These are phyloP conservation scores for Tupaia chinensis DNA, from an alignment of 2,113 vertebrate genomes.

Conservation along the genomic window DNA sequence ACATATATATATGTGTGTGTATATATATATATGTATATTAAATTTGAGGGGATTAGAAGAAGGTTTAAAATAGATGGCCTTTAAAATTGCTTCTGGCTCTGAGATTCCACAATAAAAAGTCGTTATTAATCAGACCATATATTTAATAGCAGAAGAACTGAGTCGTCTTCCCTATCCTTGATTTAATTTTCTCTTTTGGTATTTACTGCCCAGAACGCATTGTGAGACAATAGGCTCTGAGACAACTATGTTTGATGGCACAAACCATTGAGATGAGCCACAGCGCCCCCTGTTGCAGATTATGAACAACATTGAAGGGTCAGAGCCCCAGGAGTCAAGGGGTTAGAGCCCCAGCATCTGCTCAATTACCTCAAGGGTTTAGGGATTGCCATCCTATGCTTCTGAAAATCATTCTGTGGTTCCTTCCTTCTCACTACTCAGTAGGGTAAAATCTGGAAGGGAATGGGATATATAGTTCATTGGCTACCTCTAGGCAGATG, in stretches of 20 bases:
- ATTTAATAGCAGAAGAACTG: slow-evolving; percentile 48
- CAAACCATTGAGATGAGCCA: not conserved
- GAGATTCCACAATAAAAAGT: slow-evolving; percentile 34
- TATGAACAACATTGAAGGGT: not conserved
- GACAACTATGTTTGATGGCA: not conserved
- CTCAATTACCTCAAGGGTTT: not conserved
- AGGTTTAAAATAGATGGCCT: slow-evolving; percentile 62
- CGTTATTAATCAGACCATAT: slow-evolving; percentile 60
- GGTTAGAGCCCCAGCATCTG: not conserved
- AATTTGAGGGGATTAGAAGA: slow-evolving; percentile 61
- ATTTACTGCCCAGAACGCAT: not conserved
- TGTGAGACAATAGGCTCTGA: not conserved
- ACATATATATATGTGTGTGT: too few species aligned
- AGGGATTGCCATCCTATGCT: not conserved
- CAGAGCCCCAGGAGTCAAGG: not conserved
- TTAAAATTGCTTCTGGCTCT: slow-evolving; percentile 69
- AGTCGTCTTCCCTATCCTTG: not conserved
- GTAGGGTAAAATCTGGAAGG: not conserved
- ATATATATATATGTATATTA: not conserved
- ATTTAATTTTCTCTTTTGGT: slow-evolving; percentile 48
- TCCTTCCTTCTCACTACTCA: not conserved
- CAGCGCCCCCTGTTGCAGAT: not conserved
- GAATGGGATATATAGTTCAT: not conserved
- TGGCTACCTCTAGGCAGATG: not conserved
- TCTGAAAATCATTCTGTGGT: not conserved